Conservation (phyloP, 1,140 invertebrate species). For the Calliopsis andreniformis region DNA sequence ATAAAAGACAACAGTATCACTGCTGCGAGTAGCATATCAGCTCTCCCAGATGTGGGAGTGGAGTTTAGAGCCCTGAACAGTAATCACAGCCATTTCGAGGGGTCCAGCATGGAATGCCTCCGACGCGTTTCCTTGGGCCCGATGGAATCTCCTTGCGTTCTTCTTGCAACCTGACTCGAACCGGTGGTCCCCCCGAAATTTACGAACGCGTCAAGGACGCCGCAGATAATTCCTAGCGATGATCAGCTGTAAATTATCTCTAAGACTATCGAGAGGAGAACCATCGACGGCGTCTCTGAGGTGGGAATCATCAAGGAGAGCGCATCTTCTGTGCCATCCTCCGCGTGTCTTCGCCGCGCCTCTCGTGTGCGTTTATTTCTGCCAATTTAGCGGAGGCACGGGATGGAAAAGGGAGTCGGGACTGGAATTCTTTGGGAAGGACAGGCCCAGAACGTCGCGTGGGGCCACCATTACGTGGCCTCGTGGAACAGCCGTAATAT, state of each 20-base stretch:
- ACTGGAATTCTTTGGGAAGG: conserved; percentile 31
- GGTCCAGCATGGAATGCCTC: not conserved
- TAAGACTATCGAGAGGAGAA: not conserved
- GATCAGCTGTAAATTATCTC: conserved; percentile 24
- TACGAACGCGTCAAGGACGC: conserved; percentile 22
- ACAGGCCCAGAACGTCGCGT: conserved; percentile 64
- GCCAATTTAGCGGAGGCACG: conserved; percentile 46
- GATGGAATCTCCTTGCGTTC: not conserved
- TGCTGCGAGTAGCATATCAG: no score
- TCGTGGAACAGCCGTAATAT: conserved; percentile 71
- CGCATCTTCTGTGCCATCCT: conserved; percentile 10
- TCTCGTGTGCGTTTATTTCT: conserved; percentile 37
- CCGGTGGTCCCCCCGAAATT: not conserved
- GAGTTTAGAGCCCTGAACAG: no score
- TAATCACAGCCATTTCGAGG: no score
- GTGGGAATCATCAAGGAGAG: not conserved
- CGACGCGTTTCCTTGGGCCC: not conserved
- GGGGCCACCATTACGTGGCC: conserved; percentile 67
- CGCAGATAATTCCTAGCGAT: conserved; percentile 14
- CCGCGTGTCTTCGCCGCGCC: not conserved
- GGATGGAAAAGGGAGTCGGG: not conserved
- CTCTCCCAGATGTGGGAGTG: no score
- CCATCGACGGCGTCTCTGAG: not conserved
- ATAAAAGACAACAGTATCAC: no score
- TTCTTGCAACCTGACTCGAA: no score